phyloP scores from a whole-genome alignment of 2,888 invertebrate species.

The Ethmia dodecea region DNA sequence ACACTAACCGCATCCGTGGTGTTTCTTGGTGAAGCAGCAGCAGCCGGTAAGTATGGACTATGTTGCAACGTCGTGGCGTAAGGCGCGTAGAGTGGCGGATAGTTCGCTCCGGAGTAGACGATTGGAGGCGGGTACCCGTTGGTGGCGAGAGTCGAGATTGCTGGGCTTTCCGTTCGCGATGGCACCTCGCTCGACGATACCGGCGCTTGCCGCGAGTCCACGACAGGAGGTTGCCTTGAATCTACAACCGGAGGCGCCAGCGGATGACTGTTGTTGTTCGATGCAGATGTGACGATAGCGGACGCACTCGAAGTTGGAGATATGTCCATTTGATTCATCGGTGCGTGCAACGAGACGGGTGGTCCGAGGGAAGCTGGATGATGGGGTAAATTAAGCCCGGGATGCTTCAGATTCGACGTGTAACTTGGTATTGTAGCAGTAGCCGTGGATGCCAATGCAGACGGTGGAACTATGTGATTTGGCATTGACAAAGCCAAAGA shows the following conservation, averaged over 20 bases:
- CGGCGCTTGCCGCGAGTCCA: conserved; percentile 44
- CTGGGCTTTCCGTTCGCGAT: conserved; percentile 50
- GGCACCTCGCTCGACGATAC: conserved; percentile 69
- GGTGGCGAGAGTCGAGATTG: conserved; percentile 81
- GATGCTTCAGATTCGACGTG: conserved; percentile 52
- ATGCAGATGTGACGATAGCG: conserved; percentile 37
- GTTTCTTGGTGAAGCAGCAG: conserved; percentile 80
- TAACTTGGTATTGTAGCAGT: conserved; percentile 52
- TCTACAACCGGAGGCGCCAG: conserved; percentile 47
- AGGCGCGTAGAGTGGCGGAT: conserved; percentile 86
- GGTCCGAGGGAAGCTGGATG: conserved; percentile 38
- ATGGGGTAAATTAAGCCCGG: conserved; percentile 44
- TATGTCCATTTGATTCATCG: conserved; percentile 44
- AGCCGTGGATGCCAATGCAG: conserved; percentile 41
- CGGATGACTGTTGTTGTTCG: conserved; percentile 33
- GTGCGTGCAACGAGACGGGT: conserved; percentile 41
- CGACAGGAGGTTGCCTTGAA: conserved; percentile 52
- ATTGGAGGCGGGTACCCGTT: conserved; percentile 81
- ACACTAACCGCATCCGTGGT: conserved; percentile 72
- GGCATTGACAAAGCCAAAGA: conserved; percentile 43
- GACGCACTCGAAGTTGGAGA: conserved; percentile 38
- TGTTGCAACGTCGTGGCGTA: conserved; percentile 85
- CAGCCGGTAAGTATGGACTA: conserved; percentile 84
- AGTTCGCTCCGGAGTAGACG: conserved; percentile 78
- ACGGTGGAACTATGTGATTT: conserved; percentile 46